Evolutionary conservation across 2,888 invertebrate genomes (phyloP).

Genomic region (Cancer borealis): DNA sequence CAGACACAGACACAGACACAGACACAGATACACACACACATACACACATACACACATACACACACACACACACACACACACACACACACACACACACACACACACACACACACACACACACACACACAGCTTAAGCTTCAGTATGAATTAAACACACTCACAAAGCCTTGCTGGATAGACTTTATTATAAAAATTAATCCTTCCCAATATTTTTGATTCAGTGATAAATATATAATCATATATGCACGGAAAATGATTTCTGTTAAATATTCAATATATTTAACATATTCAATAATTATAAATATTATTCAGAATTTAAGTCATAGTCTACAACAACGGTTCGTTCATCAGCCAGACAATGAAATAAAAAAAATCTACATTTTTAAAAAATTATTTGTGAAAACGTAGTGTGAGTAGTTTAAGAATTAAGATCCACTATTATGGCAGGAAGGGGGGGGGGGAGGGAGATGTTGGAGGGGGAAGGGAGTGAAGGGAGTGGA

Average conservation of each 20-base stretch:
- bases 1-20: too few relatives aligned
- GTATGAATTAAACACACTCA: background rate
- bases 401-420: background rate
- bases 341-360: constrained; percentile 10
- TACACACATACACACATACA: constrained; percentile 43
- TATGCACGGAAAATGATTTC: background rate
- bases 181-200: constrained; percentile 1
- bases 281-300: background rate
- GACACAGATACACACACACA: constrained; percentile 44
- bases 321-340: background rate
- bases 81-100: constrained; percentile 33
- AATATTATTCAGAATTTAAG: constrained; percentile 20
- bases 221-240: background rate
- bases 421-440: background rate
- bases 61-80: constrained; percentile 45
- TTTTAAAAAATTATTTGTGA: background rate
- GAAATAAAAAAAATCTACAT: background rate
- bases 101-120: background rate
- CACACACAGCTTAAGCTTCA: background rate
- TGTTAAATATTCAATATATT: background rate
- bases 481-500: background rate
- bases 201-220: background rate
- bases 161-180: background rate
- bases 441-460: background rate
- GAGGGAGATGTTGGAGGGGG: background rate